A percentile compares a stretch with the other conserved stretches of the same genome.
These are phyloP conservation scores for Phataginus tricuspis DNA, from an alignment of 2,797 vertebrate genomes.

Conservation along the genomic window DNA sequence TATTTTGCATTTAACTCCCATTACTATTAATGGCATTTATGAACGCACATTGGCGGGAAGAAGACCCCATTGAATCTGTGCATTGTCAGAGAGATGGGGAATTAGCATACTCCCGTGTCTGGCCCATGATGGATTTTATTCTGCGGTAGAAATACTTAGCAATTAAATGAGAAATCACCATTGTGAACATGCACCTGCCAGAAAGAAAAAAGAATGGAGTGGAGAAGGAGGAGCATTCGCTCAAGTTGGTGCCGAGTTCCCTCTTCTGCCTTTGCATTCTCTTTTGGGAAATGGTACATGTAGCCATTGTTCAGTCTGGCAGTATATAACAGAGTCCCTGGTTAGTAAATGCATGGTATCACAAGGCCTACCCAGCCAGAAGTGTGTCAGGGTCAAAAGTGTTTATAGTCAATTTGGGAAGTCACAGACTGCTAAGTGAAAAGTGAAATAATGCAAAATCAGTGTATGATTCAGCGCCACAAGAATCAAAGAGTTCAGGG, in stretches of 20 bases:
- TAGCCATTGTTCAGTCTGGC: constrained; percentile 11
- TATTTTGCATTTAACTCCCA: constrained; percentile 82
- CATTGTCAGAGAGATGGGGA: constrained; percentile 80
- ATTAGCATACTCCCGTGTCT: constrained; percentile 79
- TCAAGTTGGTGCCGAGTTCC: not conserved
- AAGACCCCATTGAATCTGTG: constrained; percentile 82
- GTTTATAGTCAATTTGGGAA: not conserved
- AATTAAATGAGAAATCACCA: constrained; percentile 69
- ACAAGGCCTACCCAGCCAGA: not conserved
- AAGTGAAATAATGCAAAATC: not conserved
- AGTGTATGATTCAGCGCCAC: not conserved
- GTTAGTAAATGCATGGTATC: not conserved
- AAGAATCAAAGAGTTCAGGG: not conserved
- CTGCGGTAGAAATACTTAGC: constrained; percentile 71
- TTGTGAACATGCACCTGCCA: constrained; percentile 21
- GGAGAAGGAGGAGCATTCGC: not conserved
- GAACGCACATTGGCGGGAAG: constrained; percentile 82
- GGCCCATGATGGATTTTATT: constrained; percentile 82
- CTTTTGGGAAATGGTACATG: not conserved
- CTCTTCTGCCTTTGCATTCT: not conserved
- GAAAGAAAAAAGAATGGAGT: not conserved
- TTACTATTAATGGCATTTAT: constrained; percentile 85
- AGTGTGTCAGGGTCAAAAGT: constrained; percentile 17
- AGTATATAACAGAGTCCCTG: not conserved
- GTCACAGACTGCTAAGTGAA: not conserved